These are phyloP conservation scores for Synergus gifuensis DNA, from an alignment of 2,888 invertebrate genomes.

Conservation along the genomic window DNA sequence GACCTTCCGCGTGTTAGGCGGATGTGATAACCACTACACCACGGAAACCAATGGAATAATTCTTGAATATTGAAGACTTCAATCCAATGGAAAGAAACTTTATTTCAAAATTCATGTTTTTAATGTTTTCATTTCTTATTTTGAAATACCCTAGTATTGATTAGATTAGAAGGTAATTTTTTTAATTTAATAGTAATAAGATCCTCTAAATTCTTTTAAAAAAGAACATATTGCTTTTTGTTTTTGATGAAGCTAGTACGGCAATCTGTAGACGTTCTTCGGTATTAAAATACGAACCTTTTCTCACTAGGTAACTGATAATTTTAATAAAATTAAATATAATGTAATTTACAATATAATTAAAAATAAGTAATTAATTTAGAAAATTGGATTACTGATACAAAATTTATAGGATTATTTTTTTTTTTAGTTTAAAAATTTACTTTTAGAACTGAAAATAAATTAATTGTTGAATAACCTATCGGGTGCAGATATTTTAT, in stretches of 20 bases:
- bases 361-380: too few species aligned
- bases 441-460: too few species aligned
- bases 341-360: too few species aligned
- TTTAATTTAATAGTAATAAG: neutral
- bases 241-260: neutral
- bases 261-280: neutral
- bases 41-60: constrained; percentile 82
- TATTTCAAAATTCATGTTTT: neutral
- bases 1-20: constrained; percentile 95
- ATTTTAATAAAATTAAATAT: neutral
- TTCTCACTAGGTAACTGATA: neutral
- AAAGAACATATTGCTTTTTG: neutral
- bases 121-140: neutral
- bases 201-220: neutral
- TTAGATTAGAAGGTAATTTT: neutral
- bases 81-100: neutral
- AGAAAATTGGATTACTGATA: too few species aligned
- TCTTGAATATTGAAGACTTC: neutral
- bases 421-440: too few species aligned
- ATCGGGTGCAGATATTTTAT: too few species aligned
- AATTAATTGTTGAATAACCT: too few species aligned
- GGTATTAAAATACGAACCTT: neutral
- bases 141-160: neutral
- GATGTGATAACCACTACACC: constrained; percentile 95
- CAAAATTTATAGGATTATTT: too few species aligned